Base-by-base conservation (phyloP, 2,113 vertebrate species). In the Hystrix cristata region DNA sequence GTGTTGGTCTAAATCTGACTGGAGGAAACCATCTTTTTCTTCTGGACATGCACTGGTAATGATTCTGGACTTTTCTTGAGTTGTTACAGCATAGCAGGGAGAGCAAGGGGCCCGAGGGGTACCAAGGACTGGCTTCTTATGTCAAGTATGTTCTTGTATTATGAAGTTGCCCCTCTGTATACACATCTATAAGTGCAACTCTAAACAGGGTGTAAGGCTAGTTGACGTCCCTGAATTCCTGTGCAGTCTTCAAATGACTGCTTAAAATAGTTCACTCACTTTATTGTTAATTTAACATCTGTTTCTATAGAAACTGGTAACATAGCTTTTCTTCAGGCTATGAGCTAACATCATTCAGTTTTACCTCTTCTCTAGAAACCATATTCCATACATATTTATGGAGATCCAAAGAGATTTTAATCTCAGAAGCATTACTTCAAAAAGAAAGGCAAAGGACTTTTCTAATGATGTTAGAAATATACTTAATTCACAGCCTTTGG, bases 1-100 rank as follows among this genome's bases (percentile, higher is more conserved):
- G 99, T 0, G 98, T 99, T 43, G 99, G 99, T 21, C 98, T 99
- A 85, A 99, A 99, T 97, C 98, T 99, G 74, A 99, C 98, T 51
- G 99, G 99, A 95, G 99, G 99, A 84, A 99, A 99, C 97, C 99
- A 99, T 94, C 99, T 99, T 62, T 99, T 99, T 97, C 99, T 99
- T 59, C 98, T 99, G 69, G 99, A 99, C 97, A 99, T 99, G 99
- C 99, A 99, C 98, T 99, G 99, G 99, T 99, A 99, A 99, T 13
- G 16, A 67, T 19, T 79, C 25, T n/a, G 64, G 55, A 53, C 27
- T 72, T 89, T 51, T 53, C 62, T 65, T 57, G 59, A 57, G 38
- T 78, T 74, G 21, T 89, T 38, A 1, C 15, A 53, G 25, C 51
- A 8, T 10, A 16, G 31, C 16, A 46, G 46, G 78, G 71, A 57